These are phyloP conservation scores for Philantomba maxwellii DNA, from an alignment of 2,113 vertebrate genomes.

Conservation along the genomic window DNA sequence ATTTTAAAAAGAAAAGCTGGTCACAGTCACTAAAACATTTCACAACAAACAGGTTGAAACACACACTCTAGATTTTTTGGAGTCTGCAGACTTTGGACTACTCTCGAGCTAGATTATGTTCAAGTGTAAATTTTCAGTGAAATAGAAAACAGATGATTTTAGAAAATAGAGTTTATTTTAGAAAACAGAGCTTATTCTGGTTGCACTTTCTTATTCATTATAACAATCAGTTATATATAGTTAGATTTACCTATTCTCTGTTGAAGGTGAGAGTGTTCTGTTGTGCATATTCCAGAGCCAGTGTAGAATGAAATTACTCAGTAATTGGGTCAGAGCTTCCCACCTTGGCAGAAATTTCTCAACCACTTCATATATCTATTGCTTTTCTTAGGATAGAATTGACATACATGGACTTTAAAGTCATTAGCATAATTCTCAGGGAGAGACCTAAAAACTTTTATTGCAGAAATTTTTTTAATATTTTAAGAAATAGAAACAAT, in stretches of 20 bases:
- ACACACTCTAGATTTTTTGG: not conserved
- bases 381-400: not conserved
- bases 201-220: not conserved
- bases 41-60: not conserved
- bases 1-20: not conserved
- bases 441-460: not conserved
- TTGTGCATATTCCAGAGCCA: not conserved
- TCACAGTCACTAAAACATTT: not conserved
- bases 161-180: not conserved
- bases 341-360: not conserved
- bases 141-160: not conserved
- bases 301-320: not conserved
- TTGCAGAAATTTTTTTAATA: not conserved
- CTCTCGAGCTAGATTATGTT: not conserved
- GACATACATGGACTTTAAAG: not conserved
- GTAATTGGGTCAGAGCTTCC: not conserved
- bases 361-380: not conserved
- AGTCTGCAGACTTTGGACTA: not conserved
- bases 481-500: not conserved
- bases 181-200: not conserved
- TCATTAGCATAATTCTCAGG: not conserved
- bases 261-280: not conserved
- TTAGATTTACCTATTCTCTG: not conserved
- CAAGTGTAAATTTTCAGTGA: not conserved
- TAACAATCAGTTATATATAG: not conserved